These are phyloP conservation scores for Calypte anna DNA, from an alignment of 2,113 vertebrate genomes.

Conservation along the genomic window DNA sequence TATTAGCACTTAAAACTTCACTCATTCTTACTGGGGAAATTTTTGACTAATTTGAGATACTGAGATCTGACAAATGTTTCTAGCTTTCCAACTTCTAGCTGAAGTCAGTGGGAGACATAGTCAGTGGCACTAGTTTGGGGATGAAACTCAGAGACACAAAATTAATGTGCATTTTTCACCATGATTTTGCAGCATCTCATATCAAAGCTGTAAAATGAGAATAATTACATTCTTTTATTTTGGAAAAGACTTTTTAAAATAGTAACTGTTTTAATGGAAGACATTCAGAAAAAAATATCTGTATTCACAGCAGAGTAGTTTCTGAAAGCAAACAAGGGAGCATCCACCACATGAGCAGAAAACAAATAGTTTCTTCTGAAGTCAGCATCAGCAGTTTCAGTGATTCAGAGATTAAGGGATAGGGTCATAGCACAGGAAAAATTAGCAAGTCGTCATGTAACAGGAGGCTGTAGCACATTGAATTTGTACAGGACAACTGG, in stretches of 20 bases:
- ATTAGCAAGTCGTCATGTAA: neutral
- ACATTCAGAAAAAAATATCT: neutral
- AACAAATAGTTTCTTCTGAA: neutral
- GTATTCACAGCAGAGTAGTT: neutral
- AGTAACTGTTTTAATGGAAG: neutral
- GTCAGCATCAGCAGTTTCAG: fast-evolving
- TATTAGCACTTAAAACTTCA: neutral
- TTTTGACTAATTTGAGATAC: neutral
- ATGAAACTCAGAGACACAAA: neutral
- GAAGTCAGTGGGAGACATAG: neutral
- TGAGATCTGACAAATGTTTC: neutral
- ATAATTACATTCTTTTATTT: neutral
- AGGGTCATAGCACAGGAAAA: neutral
- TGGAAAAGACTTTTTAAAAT: neutral
- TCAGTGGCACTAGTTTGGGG: neutral
- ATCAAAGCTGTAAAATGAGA: neutral
- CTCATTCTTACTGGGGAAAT: neutral
- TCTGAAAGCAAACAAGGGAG: neutral
- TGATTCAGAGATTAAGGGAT: neutral
- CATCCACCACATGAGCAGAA: neutral
- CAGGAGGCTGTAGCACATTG: neutral
- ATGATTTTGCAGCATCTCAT: neutral
- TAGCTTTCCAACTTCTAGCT: neutral
- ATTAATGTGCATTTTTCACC: neutral
- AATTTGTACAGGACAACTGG: neutral